Evolutionary conservation across 2,888 invertebrate species (phyloP), one percentile per base, ranked within the genome.

Genomic region (Eremobia ochroleuca): DNA sequence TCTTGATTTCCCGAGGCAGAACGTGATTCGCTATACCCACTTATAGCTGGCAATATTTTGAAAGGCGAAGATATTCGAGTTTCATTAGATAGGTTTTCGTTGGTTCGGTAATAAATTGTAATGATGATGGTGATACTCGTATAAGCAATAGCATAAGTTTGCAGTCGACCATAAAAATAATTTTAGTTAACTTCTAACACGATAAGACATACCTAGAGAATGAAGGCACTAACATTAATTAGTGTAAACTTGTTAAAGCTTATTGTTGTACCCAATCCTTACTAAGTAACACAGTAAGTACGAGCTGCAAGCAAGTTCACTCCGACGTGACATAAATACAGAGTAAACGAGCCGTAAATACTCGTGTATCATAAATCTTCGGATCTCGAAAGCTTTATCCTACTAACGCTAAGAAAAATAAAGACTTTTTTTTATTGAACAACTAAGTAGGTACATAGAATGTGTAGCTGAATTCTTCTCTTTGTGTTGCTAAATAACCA

Each of bases 341-440:
- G 37, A 84, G 25, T 71, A 15, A 55, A 65, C 37, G 25, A 58
- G 40, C 28, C 75, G 61, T 80, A 84, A 80, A 84, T 72, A 75
- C 75, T 61, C 65, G 25, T 69, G 65, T 65, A 68, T 72, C 85
- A 72, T 84, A 84, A 84, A 82, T 79, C 75, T 84, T 65, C 61
- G 18, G 49, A 69, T 75, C 80, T 75, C 28, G 28, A 84, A 69
- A 64, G 61, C 68, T 83, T 46, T 68, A 71, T 71, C 67, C 31
- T 46, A 34, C 59, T 64, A 59, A 49, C 46, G 28, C 49, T 40
- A 55, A 49, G 21, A 71, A 71, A 72, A 80, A 72, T 68, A 49
- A 28, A 40, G 37, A 6, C 6, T n/a, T n/a, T n/a, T 74, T 72
- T 73, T 40, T 64, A 46, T 64, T 71, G 49, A 62, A 71, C 66